Evolutionary conservation across 1,140 invertebrate species (phyloP).

Genomic region (Sipha flava): DNA sequence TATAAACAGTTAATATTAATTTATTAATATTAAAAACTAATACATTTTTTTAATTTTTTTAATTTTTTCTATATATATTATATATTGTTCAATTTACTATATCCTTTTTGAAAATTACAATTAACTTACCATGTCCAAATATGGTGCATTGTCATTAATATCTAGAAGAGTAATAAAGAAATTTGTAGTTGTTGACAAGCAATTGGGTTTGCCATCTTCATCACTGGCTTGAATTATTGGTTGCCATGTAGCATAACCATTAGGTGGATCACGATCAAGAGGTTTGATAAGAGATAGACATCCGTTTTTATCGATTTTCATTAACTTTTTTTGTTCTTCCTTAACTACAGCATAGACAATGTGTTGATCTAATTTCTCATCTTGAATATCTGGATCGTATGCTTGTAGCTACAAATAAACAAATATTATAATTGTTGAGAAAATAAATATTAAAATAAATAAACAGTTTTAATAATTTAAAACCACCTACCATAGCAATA

Average conservation of each 20-base stretch:
- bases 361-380: conserved; percentile 61
- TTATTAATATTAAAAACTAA: no score
- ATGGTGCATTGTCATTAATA: conserved; percentile 85
- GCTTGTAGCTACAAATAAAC: conserved; percentile 52
- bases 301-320: conserved; percentile 62
- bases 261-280: conserved; percentile 76
- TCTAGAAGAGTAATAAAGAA: conserved; percentile 69
- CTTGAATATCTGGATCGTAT: conserved; percentile 74
- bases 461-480: neutral
- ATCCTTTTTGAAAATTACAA: no score
- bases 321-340: conserved; percentile 57
- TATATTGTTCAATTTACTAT: no score
- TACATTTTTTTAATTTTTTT: no score
- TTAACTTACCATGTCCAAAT: conserved; percentile 61
- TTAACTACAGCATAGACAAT: conserved; percentile 68
- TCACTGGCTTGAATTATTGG: conserved; percentile 75
- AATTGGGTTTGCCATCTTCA: conserved; percentile 55
- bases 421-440: neutral
- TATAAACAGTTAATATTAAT: no score
- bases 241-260: conserved; percentile 72
- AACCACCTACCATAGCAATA: conserved; percentile 49
- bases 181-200: conserved; percentile 54
- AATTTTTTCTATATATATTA: no score
- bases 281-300: conserved; percentile 67
- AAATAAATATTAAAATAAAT: neutral